Evolutionary conservation across 2,797 vertebrate species (phyloP), one percentile per base, ranked within the genome.

Genomic region (Tokudaia muenninki): DNA sequence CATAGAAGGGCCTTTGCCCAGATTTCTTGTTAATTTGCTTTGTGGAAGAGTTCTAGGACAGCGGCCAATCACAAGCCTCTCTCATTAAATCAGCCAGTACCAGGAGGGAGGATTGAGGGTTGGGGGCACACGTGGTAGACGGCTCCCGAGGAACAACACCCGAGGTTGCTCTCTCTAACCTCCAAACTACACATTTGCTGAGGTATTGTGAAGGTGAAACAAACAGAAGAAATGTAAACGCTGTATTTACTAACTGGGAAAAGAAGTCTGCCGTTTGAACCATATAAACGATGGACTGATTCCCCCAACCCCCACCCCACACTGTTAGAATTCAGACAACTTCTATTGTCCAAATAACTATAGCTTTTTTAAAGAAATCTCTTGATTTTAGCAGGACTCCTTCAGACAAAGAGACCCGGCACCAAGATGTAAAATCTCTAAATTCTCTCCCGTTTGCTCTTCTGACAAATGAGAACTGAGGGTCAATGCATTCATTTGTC

Each of bases 341-440:
- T 24, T 91, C 78, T 67, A 34, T 17, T 34, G 31, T 96, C 87
- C 59, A 88, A 87, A 86, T 70, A 72, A 94, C 79, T 44, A 24
- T 26, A 84, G 16, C 21, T 55, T 88, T 61, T 97, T 96, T 34
- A 61, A 92, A 90, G 22, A 92, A 90, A 75, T 81, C 67, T 93
- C 55, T 87, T 80, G 90, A 75, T 44, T 82, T 96, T 65, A 65
- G 29, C 55, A 92, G n/a, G 31, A 59, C 12, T 50, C 61, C 61
- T 88, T 94, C 79, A 93, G 31, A 94, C 65, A 92, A 90, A 86
- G 95, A 91, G 55, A 94, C 19, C 92, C 7, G 52, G 14, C 24
- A 65, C 17, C 31, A 90, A 92, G 37, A 93, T 41, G 29, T 84
- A 94, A 91, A 94, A 91, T 65, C 44, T 90, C 65, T 88, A 81